Evolutionary conservation across 2,797 vertebrate species (phyloP), one percentile per base, ranked within the genome.

Genomic region (Chelmon rostratus): DNA sequence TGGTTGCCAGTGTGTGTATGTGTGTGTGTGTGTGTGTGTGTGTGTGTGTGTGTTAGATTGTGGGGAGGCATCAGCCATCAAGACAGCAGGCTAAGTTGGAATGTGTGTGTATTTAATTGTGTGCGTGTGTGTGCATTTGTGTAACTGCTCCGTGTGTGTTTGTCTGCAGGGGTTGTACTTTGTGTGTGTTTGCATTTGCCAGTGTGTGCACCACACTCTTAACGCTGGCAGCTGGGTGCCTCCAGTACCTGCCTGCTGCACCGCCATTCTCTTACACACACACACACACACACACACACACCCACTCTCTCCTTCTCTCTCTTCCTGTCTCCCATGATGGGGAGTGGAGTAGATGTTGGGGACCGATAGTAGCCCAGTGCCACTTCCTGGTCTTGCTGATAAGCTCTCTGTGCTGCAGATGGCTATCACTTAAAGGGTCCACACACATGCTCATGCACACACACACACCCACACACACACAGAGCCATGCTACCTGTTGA

Each of bases 351-450:
- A 94, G 95, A 96, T 96, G 87, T 83, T 90, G 82, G 85, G 85
- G 90, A 83, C 82, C 57, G 95, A 96, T 96, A 94, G 89, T 53
- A 73, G 85, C 87, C 89, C 90, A 90, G 90, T 90, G 91, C 90
- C 90, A 94, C 95, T 96, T 96, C 94, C 95, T 94, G 94, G 91
- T 93, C 90, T 89, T 85, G 78, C 89, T 71, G 94, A 95, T 96
- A 94, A 96, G 92, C 90, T 90, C 85, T 91, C 78, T 73, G 87
- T 89, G 89, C 93, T 91, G 91, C 93, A 92, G 94, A 95, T 95
- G 91, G 89, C 92, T 94, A 95, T 95, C 94, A 92, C 84, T 91
- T 92, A 95, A 94, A 95, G 93, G 91, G 83, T 90, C 93, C 87
- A 85, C 67, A 68, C 83, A 86, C 72, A 86, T 21, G 47, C 71